These are phyloP conservation scores for Nowickia ferox DNA, from an alignment of 2,888 invertebrate species.

Conservation along the genomic window DNA sequence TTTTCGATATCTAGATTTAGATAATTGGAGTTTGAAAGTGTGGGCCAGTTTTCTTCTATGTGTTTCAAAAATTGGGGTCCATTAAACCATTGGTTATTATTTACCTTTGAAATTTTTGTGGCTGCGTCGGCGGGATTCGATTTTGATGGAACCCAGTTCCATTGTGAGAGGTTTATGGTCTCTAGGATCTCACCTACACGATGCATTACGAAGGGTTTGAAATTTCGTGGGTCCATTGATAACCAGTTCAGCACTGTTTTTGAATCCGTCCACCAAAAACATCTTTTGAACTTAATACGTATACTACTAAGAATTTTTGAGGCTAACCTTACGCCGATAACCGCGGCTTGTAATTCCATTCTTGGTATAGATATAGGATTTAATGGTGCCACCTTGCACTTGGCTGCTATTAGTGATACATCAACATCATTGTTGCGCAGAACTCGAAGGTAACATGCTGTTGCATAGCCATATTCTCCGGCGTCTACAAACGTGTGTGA, in stretches of 20 bases:
- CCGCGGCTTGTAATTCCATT: neutral
- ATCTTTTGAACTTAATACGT: neutral
- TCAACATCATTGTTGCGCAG: neutral
- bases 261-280: neutral
- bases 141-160: slow-evolving; percentile 12
- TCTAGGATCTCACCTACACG: slow-evolving; percentile 9
- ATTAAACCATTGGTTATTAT: too few species aligned
- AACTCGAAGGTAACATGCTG: neutral
- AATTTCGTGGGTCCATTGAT: neutral
- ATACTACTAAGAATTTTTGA: neutral
- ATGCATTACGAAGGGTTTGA: slow-evolving; percentile 6
- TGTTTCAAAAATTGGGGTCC: too few species aligned
- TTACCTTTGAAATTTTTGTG: neutral
- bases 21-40: too few species aligned
- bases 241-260: neutral
- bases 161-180: neutral
- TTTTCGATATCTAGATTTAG: too few species aligned
- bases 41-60: too few species aligned
- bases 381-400: neutral
- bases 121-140: slow-evolving; percentile 9
- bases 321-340: neutral
- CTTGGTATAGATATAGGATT: neutral
- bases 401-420: neutral
- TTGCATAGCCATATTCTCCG: neutral
- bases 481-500: neutral